Evolutionary conservation across 2,113 vertebrate species (phyloP), one percentile per base, ranked within the genome.

Genomic region (Hemicordylus capensis): DNA sequence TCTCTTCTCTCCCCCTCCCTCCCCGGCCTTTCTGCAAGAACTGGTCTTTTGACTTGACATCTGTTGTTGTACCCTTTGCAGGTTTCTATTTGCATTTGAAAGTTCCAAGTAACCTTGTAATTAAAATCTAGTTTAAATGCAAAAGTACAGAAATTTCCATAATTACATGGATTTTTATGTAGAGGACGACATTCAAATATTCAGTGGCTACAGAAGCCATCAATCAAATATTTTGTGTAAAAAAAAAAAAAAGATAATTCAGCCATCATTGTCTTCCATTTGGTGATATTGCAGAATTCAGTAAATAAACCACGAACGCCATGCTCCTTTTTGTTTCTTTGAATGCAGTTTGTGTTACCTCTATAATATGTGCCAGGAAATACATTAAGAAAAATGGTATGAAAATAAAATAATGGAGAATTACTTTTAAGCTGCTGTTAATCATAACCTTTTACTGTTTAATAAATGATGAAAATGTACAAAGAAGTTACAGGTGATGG

Each of bases 241-340:
- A 80, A 73, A 79, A 78, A 63, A 12, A 11, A 26, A 79, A 87
- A 76, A 75, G 39, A 88, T 89, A 90, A 91, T 90, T 91, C 85
- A 92, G 92, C 95, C 95, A 95, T 94, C 92, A 1, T 93, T 90
- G 96, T 97, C 97, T 97, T 97, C 97, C 97, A 95, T 90, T 91
- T 85, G 95, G 92, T 95, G 95, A 93, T 83, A 82, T 0, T 24
- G 80, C 86, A 91, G 93, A 95, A 90, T 90, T 92, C 92, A 89
- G 88, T 92, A 86, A 94, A 93, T 90, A 89, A 93, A 90, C 88
- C 89, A 83, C 92, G 91, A 91, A 84, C 87, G 61, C 91, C 92
- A 83, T 87, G 94, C 91, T 93, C 88, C 86, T 63, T 74, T 78
- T 85, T 76, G 19, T 91, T 90, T 88, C 86, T 94, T 90, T 83